Conservation (phyloP, 2,888 invertebrate genomes). For the Zhuqinia jingwanae region DNA sequence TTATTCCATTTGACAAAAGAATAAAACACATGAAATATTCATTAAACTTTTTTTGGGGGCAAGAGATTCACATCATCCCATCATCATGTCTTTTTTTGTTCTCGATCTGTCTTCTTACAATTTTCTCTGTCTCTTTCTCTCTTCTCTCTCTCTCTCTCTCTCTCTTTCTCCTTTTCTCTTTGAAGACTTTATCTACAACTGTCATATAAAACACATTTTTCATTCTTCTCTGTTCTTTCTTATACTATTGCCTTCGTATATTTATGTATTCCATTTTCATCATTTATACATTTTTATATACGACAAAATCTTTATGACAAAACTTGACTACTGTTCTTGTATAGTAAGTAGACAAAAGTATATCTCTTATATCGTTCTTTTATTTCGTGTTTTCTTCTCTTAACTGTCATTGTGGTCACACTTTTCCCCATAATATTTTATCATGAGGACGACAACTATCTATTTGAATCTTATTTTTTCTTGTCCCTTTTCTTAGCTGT, state of each 20-base stretch:
- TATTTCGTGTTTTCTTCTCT: conserved; percentile 64
- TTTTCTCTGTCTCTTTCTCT: background rate
- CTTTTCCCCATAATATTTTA: conserved; percentile 47
- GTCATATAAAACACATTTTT: too few relatives aligned
- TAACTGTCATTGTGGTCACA: conserved; percentile 69
- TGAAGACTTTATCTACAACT: background rate
- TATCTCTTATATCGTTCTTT: conserved; percentile 7
- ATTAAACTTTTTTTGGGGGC: background rate
- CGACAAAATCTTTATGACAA: conserved; percentile 24
- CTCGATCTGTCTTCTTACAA: conserved; percentile 21
- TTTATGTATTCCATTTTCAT: conserved; percentile 25
- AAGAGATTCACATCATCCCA: conserved; percentile 36
- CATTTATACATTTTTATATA: conserved; percentile 16
- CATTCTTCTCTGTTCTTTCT: too few relatives aligned
- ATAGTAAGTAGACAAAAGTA: conserved; percentile 29
- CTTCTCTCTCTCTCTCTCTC: background rate
- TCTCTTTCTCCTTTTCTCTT: conserved; percentile 5
- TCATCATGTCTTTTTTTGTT: background rate
- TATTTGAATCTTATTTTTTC: conserved; percentile 80
- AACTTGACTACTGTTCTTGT: conserved; percentile 27
- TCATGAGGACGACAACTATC: conserved; percentile 57
- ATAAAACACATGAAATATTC: conserved; percentile 15
- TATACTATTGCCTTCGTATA: conserved; percentile 14
- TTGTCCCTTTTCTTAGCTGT: conserved; percentile 85
- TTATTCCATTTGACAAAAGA: background rate